Evolutionary conservation across 2,113 vertebrate species (phyloP).

Genomic region (Nicator chloris): DNA sequence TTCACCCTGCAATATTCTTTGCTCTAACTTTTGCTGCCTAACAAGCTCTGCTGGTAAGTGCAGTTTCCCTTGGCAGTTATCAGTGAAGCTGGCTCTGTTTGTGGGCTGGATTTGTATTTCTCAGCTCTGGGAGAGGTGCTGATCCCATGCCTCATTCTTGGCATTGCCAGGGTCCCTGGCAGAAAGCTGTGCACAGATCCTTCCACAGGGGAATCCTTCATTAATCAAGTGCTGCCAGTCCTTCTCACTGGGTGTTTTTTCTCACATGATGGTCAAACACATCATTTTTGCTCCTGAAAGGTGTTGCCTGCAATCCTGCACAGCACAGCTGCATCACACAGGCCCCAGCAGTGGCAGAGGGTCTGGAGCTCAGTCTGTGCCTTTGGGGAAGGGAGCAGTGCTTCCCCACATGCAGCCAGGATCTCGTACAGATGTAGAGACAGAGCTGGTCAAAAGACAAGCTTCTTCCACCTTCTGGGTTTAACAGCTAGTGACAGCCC

Average conservation of each 20-base stretch:
- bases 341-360: not conserved
- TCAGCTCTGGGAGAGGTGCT: conserved; percentile 13
- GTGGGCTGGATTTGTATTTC: not conserved
- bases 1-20: not conserved
- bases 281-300: not conserved
- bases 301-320: not conserved
- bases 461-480: not conserved
- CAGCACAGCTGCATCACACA: accelerated
- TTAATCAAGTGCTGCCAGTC: not conserved
- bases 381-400: not conserved
- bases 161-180: not conserved
- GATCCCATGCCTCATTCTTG: not conserved
- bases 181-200: not conserved
- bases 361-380: not conserved
- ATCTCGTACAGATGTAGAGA: not conserved
- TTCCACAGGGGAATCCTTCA: not conserved
- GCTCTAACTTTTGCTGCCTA: not conserved
- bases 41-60: not conserved
- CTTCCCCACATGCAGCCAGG: not conserved
- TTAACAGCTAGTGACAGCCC: not conserved
- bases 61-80: not conserved
- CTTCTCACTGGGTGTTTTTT: not conserved
- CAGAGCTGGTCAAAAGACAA: not conserved
- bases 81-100: not conserved
- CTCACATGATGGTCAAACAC: not conserved